A percentile compares a stretch with the other conserved stretches of the same genome.
These are phyloP conservation scores for Harmothoe impar DNA, from an alignment of 2,888 invertebrate species.

Conservation along the genomic window DNA sequence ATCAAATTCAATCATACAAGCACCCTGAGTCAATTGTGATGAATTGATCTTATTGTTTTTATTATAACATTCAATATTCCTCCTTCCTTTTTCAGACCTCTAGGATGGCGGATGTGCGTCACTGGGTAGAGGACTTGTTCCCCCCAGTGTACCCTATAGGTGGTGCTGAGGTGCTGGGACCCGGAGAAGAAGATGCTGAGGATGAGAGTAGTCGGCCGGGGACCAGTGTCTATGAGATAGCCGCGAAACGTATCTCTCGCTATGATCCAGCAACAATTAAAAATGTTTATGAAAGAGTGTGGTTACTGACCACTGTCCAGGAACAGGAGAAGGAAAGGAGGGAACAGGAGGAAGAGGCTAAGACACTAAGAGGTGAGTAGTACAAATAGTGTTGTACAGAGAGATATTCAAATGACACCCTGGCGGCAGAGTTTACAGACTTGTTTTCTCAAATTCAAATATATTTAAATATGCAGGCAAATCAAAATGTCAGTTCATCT, in stretches of 20 bases:
- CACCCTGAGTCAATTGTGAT: too few relatives aligned
- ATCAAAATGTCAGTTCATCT: too few relatives aligned
- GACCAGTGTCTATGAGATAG: conserved; percentile 66
- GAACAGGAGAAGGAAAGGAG: conserved; percentile 72
- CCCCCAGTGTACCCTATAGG: conserved; percentile 75
- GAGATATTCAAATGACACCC: too few relatives aligned
- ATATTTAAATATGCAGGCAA: too few relatives aligned
- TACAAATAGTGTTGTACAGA: too few relatives aligned
- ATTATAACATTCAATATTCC: too few relatives aligned
- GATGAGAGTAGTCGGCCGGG: conserved; percentile 43
- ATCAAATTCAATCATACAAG: too few relatives aligned
- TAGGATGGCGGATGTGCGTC: conserved; percentile 21
- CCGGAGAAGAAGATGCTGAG: conserved; percentile 70
- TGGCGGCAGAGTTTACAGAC: too few relatives aligned
- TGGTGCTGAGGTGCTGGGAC: conserved; percentile 66
- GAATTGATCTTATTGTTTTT: too few relatives aligned
- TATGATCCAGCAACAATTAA: conserved; percentile 73
- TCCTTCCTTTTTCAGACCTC: not conserved
- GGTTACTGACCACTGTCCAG: conserved; percentile 75
- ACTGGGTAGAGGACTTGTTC: conserved; percentile 81
- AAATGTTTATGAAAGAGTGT: conserved; percentile 78
- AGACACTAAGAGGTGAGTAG: not conserved
- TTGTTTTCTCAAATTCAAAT: too few relatives aligned
- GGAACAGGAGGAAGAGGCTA: not conserved
- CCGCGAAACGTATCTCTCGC: conserved; percentile 72